Evolutionary conservation across 2,113 vertebrate species (phyloP), one percentile per base, ranked within the genome.

Genomic region (Balaenoptera acutorostrata): DNA sequence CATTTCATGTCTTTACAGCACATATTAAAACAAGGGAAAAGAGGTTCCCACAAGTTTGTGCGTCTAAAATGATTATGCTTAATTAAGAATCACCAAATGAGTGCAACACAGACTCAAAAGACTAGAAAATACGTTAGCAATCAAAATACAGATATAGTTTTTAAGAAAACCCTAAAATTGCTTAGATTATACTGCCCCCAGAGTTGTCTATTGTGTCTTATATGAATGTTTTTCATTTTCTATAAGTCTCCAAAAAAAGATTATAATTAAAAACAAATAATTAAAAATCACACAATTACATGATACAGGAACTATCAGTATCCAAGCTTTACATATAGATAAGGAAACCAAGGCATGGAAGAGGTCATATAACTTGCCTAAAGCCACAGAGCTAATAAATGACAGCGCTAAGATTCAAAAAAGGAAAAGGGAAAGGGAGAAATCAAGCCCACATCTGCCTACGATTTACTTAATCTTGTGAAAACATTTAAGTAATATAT

Each of bases 21-120:
- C 31, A 13, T 55, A 80, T 46, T 85, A 83, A 71, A 41, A 61
- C 23, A 84, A 93, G 33, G 29, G 9, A 31, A 78, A 84, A 64
- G 7, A 29, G 17, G 3, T 57, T 41, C 17, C 82, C 46, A 61
- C 3, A 74, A 69, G 36, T 33, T 49, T 84, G 72, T 93, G 13
- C 6, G 88, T 95, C 64, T 80, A 75, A 93, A 92, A 95, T 92
- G 21, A 88, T 55, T 55, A 93, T 27, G 39, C 49, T 75, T 92
- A 88, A 80, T 75, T 92, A 88, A 80, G 21, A 85, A 85, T 41
- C 18, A 52, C 84, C 39, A 88, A 91, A 57, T 64, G 27, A 84
- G 25, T 85, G 13, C 33, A 63, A 63, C 27, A 72, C 81, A 96
- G 52, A 92, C 21, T 68, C 15, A 21, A 10, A 89, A 81, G 31